Conservation (phyloP, 1,140 invertebrate species). For the Rhyzopertha dominica region DNA sequence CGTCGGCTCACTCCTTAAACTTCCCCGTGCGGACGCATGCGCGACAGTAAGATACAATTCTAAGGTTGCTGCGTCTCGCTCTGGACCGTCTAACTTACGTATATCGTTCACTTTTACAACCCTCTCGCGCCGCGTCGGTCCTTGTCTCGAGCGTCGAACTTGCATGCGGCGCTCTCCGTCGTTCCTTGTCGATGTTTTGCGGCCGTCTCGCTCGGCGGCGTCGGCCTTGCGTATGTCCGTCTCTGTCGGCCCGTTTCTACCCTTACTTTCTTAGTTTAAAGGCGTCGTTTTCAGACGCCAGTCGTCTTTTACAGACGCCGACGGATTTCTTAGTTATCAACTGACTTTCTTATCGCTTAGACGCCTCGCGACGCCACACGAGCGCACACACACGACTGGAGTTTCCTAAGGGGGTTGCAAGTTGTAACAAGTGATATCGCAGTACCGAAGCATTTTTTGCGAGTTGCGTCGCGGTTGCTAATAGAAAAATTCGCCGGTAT, state of each 20-base stretch:
- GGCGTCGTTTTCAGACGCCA: conserved; percentile 44
- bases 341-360: conserved; percentile 34
- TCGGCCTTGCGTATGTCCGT: conserved; percentile 34
- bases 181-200: conserved; percentile 32
- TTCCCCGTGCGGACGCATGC: conserved; percentile 31
- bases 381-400: too few relatives aligned
- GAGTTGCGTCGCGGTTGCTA: neutral
- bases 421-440: neutral
- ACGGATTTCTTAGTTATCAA: conserved; percentile 43
- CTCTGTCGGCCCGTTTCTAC: conserved; percentile 34
- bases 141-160: conserved; percentile 31
- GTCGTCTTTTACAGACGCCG: conserved; percentile 41
- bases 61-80: conserved; percentile 37
- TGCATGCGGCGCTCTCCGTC: conserved; percentile 32
- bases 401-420: too few relatives aligned
- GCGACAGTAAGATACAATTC: conserved; percentile 41
- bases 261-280: conserved; percentile 44
- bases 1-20: conserved; percentile 36
- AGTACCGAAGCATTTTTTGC: neutral
- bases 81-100: conserved; percentile 32
- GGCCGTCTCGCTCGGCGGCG: conserved; percentile 27
- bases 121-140: conserved; percentile 28
- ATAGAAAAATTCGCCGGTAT: neutral
- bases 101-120: conserved; percentile 28
- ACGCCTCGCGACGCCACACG: conserved; percentile 24